phyloP scores from a whole-genome alignment of 1,140 invertebrate genomes.

The Argopecten irradians region DNA sequence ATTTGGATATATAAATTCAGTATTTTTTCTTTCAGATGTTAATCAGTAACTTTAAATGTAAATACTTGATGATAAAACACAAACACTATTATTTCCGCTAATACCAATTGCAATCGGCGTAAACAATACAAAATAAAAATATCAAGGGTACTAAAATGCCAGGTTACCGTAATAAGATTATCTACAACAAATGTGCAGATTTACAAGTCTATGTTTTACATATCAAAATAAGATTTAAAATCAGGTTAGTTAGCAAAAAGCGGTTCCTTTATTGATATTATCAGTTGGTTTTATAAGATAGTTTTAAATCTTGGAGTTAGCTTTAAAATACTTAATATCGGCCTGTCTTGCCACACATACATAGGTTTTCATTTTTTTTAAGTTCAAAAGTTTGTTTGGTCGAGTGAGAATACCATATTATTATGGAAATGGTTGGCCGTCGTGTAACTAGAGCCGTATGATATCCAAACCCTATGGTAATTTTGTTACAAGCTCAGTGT shows the following conservation, averaged over 20 bases:
- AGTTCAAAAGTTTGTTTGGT: background rate
- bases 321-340: background rate
- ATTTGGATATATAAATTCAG: background rate
- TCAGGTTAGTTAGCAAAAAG: background rate
- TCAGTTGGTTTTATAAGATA: background rate
- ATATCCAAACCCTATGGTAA: constrained; percentile 5
- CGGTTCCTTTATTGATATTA: background rate
- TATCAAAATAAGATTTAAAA: background rate
- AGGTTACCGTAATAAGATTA: too few species aligned
- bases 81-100: too few species aligned
- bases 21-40: background rate
- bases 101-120: too few species aligned
- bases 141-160: too few species aligned
- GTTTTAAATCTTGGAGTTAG: background rate
- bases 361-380: background rate
- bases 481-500: background rate
- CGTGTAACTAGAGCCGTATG: background rate
- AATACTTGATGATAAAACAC: too few species aligned
- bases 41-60: too few species aligned
- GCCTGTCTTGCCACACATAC: background rate
- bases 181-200: too few species aligned
- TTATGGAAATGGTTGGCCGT: background rate
- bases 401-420: background rate
- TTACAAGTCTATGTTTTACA: too few species aligned
- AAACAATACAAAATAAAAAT: too few species aligned